Base-by-base conservation (phyloP, 2,113 vertebrate species). In the Hydrolagus affinis region DNA sequence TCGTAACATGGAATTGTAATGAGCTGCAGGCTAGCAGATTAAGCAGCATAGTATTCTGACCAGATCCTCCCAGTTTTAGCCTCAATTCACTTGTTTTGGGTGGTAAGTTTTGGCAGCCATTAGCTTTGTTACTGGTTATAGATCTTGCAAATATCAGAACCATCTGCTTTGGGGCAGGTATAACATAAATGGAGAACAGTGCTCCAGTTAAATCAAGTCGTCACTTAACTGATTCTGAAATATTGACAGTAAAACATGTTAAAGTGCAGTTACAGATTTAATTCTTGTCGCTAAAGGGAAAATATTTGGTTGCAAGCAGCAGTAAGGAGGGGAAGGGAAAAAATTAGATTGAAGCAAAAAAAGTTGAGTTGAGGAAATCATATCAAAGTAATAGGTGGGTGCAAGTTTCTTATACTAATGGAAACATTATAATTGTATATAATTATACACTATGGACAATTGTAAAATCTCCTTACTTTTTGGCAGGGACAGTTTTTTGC, bases 401-500 rank as follows among this genome's bases (percentile, higher is more conserved):
- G 44, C 44, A 44, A 44, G 44, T 44, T 1, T 6, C 44, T 44
- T 44, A 44, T 44, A 44, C 6, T 3, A 1, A 44, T 44, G 66
- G 19, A 68, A 68, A 68, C 19, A 68, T 68, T 44, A 44, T 44
- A 44, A 44, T 3, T 44, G 44, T 83, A 71, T 56, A 21, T 70
- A 85, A 85, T 68, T 70, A 85, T 72, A 12, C 11, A 59, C 25
- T n/a, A 60, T 11, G 60, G 68, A 23, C 25, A 70, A 60, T 23
- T 56, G 21, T 30, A 88, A 89, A 92, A 89, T 91, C 1, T 44
- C 44, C 93, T 92, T 95, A 94, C 98, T 98, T 99, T 95, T 98
- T 99, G 93, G 97, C 97, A 90, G 98, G 96, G 93, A 99, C 96
- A 0, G 98, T 99, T 94, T 99, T 99, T 91, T 96, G 98, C 88